Evolutionary conservation across 2,888 invertebrate species (phyloP), one percentile per base, ranked within the genome.

Genomic region (Campopleginae sp.): DNA sequence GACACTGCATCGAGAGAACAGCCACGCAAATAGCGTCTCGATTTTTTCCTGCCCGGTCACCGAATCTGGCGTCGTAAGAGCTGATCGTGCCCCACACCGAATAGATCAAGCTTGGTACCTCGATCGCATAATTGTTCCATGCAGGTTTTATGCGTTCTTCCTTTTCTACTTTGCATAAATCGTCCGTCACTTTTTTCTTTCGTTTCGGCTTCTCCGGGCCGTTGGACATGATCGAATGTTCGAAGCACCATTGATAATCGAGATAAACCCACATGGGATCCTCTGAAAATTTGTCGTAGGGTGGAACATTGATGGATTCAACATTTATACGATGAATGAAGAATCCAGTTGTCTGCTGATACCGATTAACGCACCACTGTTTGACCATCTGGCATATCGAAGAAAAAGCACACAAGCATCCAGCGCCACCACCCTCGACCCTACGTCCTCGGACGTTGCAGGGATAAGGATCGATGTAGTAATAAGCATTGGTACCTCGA

Each of bases 221-320:
- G 2, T 58, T 80, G n/a, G 86, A 74, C 7, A 81, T 66, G 3
- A 86, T 79, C 0, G 88, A 88, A 68, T 90, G 89, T 14, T 82
- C 78, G 44, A 91, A 91, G 58, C 91, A 90, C 93, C 94, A 93
- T 6, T 93, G 92, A 51, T 91, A 93, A 61, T 94, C 93, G 4
- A 94, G 75, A 66, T 94, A 94, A 4, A 91, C 82, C 94, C 93
- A 94, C 87, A 93, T 91, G 0, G 93, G 91, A 81, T 94, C 94
- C 76, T 94, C 94, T 7, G 89, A 86, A 33, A 91, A 91, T 2
- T 88, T 87, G 2, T 83, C 85, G 58, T 77, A 89, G 0, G 89
- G 66, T 0, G 88, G 87, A 0, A 88, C 88, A 51, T 92, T 90
- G 33, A 91, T 91, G 3, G 93, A 90, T 70, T 92, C 92, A 0